Conservation (phyloP, 2,797 vertebrate genomes). For the Poeciliopsis infans region DNA sequence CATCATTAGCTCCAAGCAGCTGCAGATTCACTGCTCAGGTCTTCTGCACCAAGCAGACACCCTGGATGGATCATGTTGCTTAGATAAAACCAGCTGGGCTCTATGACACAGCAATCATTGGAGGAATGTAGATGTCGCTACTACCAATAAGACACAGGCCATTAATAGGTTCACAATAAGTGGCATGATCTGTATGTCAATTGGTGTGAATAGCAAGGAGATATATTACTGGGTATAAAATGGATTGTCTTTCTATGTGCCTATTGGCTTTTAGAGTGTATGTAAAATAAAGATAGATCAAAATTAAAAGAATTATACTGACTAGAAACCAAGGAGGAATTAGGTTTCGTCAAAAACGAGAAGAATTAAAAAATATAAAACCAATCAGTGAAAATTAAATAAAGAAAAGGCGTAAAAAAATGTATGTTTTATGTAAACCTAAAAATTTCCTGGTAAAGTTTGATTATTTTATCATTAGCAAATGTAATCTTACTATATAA, state of each 20-base stretch:
- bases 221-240: not conserved
- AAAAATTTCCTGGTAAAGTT: not conserved
- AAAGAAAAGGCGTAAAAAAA: not conserved
- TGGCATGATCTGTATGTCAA: slow-evolving; percentile 29
- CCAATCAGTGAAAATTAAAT: not conserved
- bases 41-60: slow-evolving; percentile 49
- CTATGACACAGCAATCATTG: slow-evolving; percentile 48
- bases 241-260: not conserved
- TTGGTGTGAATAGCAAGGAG: slow-evolving; percentile 14
- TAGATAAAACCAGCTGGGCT: slow-evolving; percentile 61
- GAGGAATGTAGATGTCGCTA: slow-evolving; percentile 58
- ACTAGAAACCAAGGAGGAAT: not conserved
- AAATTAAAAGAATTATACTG: not conserved
- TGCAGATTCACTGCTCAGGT: slow-evolving; percentile 60
- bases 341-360: not conserved
- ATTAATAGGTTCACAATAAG: slow-evolving; percentile 30
- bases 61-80: slow-evolving; percentile 56
- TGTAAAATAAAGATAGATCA: not conserved
- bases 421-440: not conserved
- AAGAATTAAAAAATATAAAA: not conserved
- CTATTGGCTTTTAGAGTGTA: not conserved
- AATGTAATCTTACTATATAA: not conserved
- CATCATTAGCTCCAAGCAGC: slow-evolving; percentile 72
- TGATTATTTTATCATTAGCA: not conserved
- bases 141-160: slow-evolving; percentile 60